phyloP scores from a whole-genome alignment of 2,888 invertebrate species.

The Oligia fasciuncula region DNA sequence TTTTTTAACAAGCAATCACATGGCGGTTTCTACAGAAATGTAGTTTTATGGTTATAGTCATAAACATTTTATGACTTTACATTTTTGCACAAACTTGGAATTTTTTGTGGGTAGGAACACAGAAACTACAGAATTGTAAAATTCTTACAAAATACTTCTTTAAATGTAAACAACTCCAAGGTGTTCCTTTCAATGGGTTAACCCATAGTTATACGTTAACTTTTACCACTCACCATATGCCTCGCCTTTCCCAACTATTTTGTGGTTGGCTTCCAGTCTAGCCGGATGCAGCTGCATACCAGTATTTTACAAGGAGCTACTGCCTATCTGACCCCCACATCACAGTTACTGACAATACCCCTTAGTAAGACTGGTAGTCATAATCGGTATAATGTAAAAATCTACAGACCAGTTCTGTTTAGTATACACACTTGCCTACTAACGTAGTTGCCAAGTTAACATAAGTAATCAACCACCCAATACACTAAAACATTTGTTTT shows the following conservation, averaged over 20 bases:
- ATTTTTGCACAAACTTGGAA: not conserved
- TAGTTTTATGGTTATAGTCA: not conserved
- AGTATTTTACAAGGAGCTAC: not conserved
- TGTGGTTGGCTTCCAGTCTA: not conserved
- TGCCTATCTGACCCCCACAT: no score
- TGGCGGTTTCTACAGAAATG: not conserved
- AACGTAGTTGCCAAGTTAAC: no score
- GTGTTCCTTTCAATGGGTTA: not conserved
- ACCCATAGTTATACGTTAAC: no score
- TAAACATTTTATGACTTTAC: not conserved
- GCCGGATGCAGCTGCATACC: not conserved
- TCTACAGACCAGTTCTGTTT: no score
- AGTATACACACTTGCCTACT: no score
- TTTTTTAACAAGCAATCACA: conserved; percentile 2
- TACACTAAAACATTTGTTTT: no score
- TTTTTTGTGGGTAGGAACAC: not conserved
- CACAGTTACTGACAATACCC: no score
- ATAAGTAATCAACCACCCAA: no score
- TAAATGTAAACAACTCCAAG: not conserved
- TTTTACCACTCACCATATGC: not conserved
- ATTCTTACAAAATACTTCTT: not conserved
- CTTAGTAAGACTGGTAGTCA: no score
- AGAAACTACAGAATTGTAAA: not conserved
- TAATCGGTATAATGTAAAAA: no score
- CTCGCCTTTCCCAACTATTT: not conserved